Evolutionary conservation across 2,888 invertebrate genomes (phyloP).

Genomic region (Exocentrus adspersus): DNA sequence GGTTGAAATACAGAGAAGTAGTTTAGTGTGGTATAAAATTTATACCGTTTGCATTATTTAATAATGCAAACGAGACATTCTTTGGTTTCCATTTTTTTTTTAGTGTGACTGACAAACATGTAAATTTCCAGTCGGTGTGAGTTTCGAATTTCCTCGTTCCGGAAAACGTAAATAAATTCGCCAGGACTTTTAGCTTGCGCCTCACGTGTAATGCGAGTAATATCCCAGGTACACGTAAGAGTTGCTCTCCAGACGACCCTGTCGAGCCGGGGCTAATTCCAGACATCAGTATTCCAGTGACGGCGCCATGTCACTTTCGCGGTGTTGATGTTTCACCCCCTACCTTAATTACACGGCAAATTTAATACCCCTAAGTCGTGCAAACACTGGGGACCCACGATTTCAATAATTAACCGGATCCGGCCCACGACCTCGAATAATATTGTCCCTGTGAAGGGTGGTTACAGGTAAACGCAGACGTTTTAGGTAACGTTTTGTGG

Average conservation of each 20-base stretch:
- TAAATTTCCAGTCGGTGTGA: no score
- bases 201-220: slow-evolving; percentile 27
- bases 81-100: no score
- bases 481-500: slow-evolving; percentile 10
- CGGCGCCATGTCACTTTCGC: slow-evolving; percentile 48
- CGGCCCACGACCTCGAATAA: background rate
- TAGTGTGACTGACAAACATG: no score
- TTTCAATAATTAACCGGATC: slow-evolving; percentile 35
- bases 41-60: no score
- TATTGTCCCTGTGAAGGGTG: background rate
- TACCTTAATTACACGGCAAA: slow-evolving; percentile 53
- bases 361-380: slow-evolving; percentile 51
- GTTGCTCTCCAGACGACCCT: slow-evolving; percentile 7
- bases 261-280: slow-evolving; percentile 42
- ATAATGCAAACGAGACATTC: background rate
- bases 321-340: slow-evolving; percentile 49
- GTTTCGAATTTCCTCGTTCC: no score
- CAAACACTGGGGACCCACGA: slow-evolving; percentile 37
- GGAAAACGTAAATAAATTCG: slow-evolving; percentile 17
- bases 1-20: no score
- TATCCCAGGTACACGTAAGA: slow-evolving; percentile 18
- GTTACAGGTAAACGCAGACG: background rate
- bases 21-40: no score
- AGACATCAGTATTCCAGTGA: slow-evolving; percentile 51
- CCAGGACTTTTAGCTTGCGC: slow-evolving; percentile 7